phyloP scores from a whole-genome alignment of 2,888 invertebrate genomes.

The Apodemia mormo region DNA sequence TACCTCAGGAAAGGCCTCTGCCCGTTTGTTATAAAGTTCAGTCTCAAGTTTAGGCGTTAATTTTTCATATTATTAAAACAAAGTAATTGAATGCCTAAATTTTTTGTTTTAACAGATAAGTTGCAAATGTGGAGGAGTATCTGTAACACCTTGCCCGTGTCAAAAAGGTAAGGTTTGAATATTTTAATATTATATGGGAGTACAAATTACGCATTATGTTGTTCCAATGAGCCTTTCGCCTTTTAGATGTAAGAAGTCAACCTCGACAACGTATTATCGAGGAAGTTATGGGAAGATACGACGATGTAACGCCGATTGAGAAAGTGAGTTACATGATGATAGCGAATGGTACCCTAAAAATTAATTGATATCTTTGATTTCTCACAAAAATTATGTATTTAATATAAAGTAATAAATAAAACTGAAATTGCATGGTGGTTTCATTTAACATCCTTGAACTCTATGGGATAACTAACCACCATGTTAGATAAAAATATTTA shows the following conservation, averaged over 20 bases:
- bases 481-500: neutral
- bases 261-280: conserved; percentile 58
- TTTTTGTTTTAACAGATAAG: conserved; percentile 42
- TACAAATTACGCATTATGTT: conserved; percentile 31
- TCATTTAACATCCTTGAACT: neutral
- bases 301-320: conserved; percentile 51
- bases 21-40: too few relatives aligned
- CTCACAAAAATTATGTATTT: neutral
- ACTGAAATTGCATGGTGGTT: neutral
- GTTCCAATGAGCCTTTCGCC: conserved; percentile 25
- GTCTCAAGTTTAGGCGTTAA: too few relatives aligned
- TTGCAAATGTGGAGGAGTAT: conserved; percentile 42
- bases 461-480: neutral
- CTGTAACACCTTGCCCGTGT: conserved; percentile 43
- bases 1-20: too few relatives aligned
- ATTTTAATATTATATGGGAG: conserved; percentile 35
- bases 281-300: conserved; percentile 62
- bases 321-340: conserved; percentile 58
- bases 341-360: neutral
- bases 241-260: conserved; percentile 59
- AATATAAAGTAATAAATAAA: neutral
- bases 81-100: too few relatives aligned
- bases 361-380: neutral
- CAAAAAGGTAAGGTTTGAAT: conserved; percentile 48
- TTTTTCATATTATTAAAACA: too few relatives aligned